Evolutionary conservation across 2,888 invertebrate genomes (phyloP).

Genomic region (Scaeva pyrastri): DNA sequence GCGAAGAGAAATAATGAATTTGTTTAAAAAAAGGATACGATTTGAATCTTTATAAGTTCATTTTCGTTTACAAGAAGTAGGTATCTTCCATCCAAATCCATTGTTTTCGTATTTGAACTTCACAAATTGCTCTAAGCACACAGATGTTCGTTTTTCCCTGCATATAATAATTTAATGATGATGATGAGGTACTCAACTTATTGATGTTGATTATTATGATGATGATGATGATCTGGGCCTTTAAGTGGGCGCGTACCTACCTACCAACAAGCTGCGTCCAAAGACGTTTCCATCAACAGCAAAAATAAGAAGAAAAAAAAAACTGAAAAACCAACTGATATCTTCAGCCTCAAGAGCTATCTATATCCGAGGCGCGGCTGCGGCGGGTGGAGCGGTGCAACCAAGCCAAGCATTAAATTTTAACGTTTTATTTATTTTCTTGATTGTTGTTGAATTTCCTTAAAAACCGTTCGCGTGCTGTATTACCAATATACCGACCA

Average conservation of each 20-base stretch:
- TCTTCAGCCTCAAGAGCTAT: constrained; percentile 27
- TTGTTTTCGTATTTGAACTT: constrained; percentile 24
- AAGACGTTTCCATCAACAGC: constrained; percentile 26
- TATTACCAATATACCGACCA: constrained; percentile 62
- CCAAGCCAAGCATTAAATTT: constrained; percentile 72
- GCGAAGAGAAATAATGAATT: constrained; percentile 40
- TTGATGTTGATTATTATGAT: constrained; percentile 74
- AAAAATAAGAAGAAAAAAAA: constrained; percentile 5
- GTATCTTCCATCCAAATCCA: constrained; percentile 17
- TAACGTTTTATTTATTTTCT: constrained; percentile 70
- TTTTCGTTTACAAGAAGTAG: constrained; percentile 41
- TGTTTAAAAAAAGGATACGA: constrained; percentile 34
- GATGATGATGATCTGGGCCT: constrained; percentile 74
- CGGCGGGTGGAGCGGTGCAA: not conserved
- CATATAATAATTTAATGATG: constrained; percentile 36
- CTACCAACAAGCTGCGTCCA: constrained; percentile 6
- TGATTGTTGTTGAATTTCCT: constrained; percentile 67
- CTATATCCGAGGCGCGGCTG: not conserved
- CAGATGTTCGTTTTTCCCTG: constrained; percentile 58
- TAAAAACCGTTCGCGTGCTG: constrained; percentile 69
- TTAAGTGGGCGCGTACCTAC: constrained; percentile 69
- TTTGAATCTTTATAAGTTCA: constrained; percentile 72
- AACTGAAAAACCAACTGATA: not conserved
- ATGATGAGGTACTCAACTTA: constrained; percentile 75
- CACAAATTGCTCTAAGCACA: constrained; percentile 1